A percentile compares a stretch with the other conserved stretches of the same genome.
Conservation (phyloP, 1,140 invertebrate genomes). For the Papilio machaon region DNA sequence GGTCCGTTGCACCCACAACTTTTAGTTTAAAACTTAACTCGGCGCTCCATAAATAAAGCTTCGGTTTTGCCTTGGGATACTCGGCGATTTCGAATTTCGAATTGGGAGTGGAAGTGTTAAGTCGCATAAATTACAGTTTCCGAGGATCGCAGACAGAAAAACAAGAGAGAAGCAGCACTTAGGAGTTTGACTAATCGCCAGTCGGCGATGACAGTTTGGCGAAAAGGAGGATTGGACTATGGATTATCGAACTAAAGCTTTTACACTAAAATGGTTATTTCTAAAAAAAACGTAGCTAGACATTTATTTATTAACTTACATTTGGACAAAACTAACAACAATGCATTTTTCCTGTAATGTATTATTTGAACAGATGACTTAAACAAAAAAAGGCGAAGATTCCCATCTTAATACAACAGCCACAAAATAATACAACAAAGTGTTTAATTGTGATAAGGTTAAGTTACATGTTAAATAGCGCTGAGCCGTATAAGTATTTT, state of each 20-base stretch:
- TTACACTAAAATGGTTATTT: background rate
- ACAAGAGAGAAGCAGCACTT: slow-evolving; percentile 78
- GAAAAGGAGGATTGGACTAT: slow-evolving; percentile 56
- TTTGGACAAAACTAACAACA: too few relatives aligned
- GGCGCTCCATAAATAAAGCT: slow-evolving; percentile 78
- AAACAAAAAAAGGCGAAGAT: background rate
- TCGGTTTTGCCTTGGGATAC: slow-evolving; percentile 74
- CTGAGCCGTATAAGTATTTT: slow-evolving; percentile 28
- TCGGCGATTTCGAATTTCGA: slow-evolving; percentile 77
- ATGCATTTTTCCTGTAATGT: too few relatives aligned
- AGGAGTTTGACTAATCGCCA: slow-evolving; percentile 78
- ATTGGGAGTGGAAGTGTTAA: slow-evolving; percentile 71
- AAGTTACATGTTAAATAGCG: background rate
- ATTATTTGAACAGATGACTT: too few relatives aligned
- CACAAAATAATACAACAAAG: background rate
- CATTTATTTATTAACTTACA: background rate
- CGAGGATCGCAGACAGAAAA: slow-evolving; percentile 72
- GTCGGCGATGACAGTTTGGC: slow-evolving; percentile 67
- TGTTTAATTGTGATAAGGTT: background rate
- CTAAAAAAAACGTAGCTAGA: background rate
- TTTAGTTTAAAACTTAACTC: slow-evolving; percentile 73
- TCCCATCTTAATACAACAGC: background rate
- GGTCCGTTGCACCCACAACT: slow-evolving; percentile 68
- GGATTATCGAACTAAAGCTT: slow-evolving; percentile 18
- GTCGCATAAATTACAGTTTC: slow-evolving; percentile 79